A percentile compares a stretch with the other conserved stretches of the same genome.
Conservation (phyloP, 2,113 vertebrate species). For the Pelvicachromis taeniatus region DNA sequence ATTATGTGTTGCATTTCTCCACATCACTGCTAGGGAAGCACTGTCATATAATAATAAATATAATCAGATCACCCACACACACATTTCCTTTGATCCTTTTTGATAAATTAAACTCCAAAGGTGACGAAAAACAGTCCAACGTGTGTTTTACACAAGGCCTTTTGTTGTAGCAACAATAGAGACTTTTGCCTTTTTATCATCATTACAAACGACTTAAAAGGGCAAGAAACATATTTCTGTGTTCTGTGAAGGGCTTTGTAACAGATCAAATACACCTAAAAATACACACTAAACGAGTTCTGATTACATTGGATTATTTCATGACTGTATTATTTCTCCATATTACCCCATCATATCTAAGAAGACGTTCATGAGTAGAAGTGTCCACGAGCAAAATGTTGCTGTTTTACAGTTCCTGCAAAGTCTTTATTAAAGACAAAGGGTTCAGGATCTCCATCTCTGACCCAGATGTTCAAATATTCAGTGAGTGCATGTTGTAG, state of each 20-base stretch:
- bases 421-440: not conserved
- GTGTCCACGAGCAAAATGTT: not conserved
- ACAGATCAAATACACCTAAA: not conserved
- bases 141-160: not conserved
- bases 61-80: rapidly evolving
- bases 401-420: not conserved
- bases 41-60: not conserved
- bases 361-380: not conserved
- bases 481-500: not conserved
- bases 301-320: not conserved
- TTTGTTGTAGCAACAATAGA: not conserved
- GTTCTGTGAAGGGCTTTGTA: not conserved
- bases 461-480: not conserved
- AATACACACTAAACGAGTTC: not conserved
- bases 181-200: not conserved
- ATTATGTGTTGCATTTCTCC: not conserved
- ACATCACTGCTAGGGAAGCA: not conserved
- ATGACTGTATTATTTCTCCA: not conserved
- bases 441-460: rapidly evolving
- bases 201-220: not conserved
- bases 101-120: not conserved
- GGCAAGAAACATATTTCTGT: not conserved
- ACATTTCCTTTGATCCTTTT: not conserved
- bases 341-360: not conserved
- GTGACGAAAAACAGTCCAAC: not conserved